Base-by-base conservation (phyloP, 2,888 invertebrate species). In the Cosmorhoe ocellata region DNA sequence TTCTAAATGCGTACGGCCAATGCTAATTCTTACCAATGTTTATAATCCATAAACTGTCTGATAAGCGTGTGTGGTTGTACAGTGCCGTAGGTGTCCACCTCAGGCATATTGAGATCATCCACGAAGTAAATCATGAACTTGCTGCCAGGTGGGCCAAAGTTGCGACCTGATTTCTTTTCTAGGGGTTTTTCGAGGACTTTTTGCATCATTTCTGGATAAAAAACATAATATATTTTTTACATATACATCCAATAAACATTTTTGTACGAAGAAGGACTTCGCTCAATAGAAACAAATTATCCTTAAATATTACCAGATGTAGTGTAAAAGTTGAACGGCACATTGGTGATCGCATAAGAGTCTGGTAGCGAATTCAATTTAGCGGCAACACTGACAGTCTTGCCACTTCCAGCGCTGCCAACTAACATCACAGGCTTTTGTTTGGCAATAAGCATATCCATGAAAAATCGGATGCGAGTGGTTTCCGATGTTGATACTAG, bases 41-140 rank as follows among this genome's bases (percentile, higher is more conserved):
- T 93, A 76, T 98, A 98, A 82, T 98, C 97, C 92, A 98, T 94
- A 76, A 96, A 97, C 76, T 99, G 97, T 13, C 98, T 91, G 55
- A 98, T 95, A 1, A 98, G 91, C 0, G 98, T 98, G 73, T 98
- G 98, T 0, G 98, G 97, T 75, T 98, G 98, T 9, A 98, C 98
- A 0, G 98, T 98, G 48, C 96, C 97, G 79, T 98, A 98, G 47
- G 92, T 93, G 79, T 98, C 98, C 2, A 98, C 98, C 88, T 97
- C 97, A 0, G 98, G 98, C 98, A 98, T 98, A 78, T 98, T 98
- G 93, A 98, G 93, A 70, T 98, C 98, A 71, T 98, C 98, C 49
- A 98, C 93, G 78, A 98, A 98, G 82, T 98, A 98, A 44, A 98
- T 94, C 92, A 98, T 94, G 12, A 93, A 93, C 81, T 98, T 97